phyloP scores from a whole-genome alignment of 2,888 invertebrate species.

The Volucella inflata region DNA sequence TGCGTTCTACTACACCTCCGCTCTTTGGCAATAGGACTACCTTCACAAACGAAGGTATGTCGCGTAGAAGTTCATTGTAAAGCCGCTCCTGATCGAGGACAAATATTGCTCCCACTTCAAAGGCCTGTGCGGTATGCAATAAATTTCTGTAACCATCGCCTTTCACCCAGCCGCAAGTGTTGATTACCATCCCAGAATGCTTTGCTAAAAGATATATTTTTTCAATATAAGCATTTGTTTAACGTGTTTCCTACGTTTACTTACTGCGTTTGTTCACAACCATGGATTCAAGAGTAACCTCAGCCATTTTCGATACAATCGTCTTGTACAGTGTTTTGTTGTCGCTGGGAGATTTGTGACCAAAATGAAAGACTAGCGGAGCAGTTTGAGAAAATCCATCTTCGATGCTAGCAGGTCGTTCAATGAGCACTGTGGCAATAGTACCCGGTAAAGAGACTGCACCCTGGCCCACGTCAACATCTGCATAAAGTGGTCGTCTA shows the following conservation, averaged over 20 bases:
- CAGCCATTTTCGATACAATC: conserved; percentile 92
- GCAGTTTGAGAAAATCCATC: conserved; percentile 98
- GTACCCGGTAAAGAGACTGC: conserved; percentile 96
- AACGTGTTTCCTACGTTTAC: conserved; percentile 25
- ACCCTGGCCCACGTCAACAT: conserved; percentile 98
- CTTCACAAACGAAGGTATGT: conserved; percentile 96
- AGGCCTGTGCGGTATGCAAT: conserved; percentile 94
- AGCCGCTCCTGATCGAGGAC: conserved; percentile 98
- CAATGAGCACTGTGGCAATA: conserved; percentile 94
- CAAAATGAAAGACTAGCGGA: conserved; percentile 96
- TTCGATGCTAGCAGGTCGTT: conserved; percentile 96
- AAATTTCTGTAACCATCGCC: conserved; percentile 94
- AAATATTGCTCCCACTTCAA: conserved; percentile 97
- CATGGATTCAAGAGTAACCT: conserved; percentile 92
- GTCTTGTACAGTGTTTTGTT: conserved; percentile 94
- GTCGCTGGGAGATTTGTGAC: conserved; percentile 90
- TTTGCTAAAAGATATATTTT: conserved; percentile 85
- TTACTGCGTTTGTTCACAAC: conserved; percentile 94
- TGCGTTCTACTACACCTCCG: conserved; percentile 97
- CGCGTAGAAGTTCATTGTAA: conserved; percentile 96
- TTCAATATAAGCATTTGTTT: neutral
- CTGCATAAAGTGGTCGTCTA: conserved; percentile 94
- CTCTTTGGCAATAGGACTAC: conserved; percentile 97
- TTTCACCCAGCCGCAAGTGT: conserved; percentile 99
- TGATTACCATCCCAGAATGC: conserved; percentile 95